phyloP scores from a whole-genome alignment of 2,797 vertebrate species.

The Enteromius afrohamiltoni region DNA sequence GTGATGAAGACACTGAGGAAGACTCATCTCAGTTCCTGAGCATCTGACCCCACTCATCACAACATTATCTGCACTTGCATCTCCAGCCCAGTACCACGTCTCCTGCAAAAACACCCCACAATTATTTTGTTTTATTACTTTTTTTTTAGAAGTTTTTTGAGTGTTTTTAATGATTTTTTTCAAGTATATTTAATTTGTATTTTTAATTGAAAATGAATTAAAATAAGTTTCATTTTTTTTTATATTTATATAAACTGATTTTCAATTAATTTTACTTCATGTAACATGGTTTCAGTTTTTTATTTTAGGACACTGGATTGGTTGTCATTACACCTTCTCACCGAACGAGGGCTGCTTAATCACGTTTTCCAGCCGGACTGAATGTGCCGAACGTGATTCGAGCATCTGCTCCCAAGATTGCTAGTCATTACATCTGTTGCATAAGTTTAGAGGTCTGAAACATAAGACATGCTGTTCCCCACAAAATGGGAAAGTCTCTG shows the following conservation, averaged over 20 bases:
- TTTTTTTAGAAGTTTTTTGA: too few relatives aligned
- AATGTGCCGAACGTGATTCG: neutral
- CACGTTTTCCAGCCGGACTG: neutral
- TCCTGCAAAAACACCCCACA: constrained; percentile 77
- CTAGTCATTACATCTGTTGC: constrained; percentile 11
- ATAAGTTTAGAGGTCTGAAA: neutral
- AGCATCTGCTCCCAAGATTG: constrained; percentile 25
- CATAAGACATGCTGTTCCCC: constrained; percentile 4
- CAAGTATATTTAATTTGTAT: too few relatives aligned
- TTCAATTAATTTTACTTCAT: too few relatives aligned
- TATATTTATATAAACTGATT: too few relatives aligned
- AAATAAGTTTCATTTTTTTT: too few relatives aligned
- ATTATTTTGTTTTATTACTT: too few relatives aligned
- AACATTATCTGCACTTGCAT: constrained; percentile 75
- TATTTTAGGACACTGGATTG: neutral
- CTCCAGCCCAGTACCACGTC: constrained; percentile 93
- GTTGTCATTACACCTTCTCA: neutral
- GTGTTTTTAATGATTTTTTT: too few relatives aligned
- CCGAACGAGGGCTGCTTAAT: constrained; percentile 11
- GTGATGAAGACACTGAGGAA: constrained; percentile 90
- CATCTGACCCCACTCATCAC: constrained; percentile 95
- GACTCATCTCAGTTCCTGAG: constrained; percentile 92
- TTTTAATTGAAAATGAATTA: too few relatives aligned
- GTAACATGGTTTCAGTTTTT: neutral
- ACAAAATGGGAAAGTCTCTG: constrained; percentile 15